phyloP scores from a whole-genome alignment of 2,113 vertebrate genomes.

The Macroglossus sobrinus region DNA sequence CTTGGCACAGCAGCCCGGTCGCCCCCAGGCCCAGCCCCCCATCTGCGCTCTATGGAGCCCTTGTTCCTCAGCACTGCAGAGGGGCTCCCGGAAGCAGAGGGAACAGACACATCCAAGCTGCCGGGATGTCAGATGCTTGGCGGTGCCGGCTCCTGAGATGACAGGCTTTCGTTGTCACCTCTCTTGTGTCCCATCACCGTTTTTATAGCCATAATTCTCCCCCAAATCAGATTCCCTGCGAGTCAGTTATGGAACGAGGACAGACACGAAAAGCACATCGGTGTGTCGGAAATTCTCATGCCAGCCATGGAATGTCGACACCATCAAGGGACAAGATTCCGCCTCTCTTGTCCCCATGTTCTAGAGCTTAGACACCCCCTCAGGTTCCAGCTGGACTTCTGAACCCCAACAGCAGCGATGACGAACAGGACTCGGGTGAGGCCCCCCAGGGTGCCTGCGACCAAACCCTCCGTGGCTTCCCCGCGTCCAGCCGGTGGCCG shows the following conservation, averaged over 20 bases:
- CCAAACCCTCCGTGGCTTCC: no score
- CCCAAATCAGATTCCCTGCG: slow-evolving; percentile 7
- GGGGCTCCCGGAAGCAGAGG: not conserved
- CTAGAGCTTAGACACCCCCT: not conserved
- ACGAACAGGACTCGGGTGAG: not conserved
- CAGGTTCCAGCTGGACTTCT: not conserved
- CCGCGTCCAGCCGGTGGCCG: rapidly evolving
- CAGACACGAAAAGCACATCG: not conserved
- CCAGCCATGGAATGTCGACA: not conserved
- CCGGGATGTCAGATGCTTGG: not conserved
- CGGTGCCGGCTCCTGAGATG: not conserved
- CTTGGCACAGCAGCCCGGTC: not conserved
- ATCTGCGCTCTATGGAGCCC: not conserved
- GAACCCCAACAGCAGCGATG: not conserved
- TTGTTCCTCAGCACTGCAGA: not conserved
- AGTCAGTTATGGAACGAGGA: not conserved
- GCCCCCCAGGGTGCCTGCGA: rapidly evolving
- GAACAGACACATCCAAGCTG: not conserved
- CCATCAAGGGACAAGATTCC: not conserved
- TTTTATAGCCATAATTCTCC: not conserved
- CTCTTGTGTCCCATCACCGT: not conserved
- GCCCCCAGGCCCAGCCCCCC: not conserved
- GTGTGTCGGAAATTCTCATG: not conserved
- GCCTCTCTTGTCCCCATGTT: not conserved
- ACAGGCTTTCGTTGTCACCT: not conserved